phyloP scores from a whole-genome alignment of 2,888 invertebrate species.

The Pyrocoelia pectoralis region DNA sequence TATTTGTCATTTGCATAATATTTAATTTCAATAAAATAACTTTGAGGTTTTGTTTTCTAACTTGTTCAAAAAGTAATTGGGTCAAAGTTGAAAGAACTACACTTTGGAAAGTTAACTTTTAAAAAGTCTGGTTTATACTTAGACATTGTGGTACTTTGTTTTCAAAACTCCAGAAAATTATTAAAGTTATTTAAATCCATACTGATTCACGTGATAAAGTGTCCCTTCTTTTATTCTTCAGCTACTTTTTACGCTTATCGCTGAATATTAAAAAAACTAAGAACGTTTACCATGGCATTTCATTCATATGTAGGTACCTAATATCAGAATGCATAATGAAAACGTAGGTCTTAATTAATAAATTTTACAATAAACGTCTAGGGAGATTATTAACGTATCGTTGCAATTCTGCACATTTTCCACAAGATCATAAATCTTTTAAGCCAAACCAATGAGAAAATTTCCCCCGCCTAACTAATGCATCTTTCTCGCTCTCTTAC shows the following conservation, averaged over 20 bases:
- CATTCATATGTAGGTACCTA: too few species aligned
- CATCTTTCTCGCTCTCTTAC: constrained; percentile 34
- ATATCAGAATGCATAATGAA: constrained; percentile 15
- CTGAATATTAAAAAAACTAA: too few species aligned
- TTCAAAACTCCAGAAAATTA: constrained; percentile 32
- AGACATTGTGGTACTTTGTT: constrained; percentile 33
- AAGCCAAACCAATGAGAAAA: constrained; percentile 40
- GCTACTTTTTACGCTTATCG: not conserved
- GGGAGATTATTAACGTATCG: constrained; percentile 45
- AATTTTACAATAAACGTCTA: constrained; percentile 44
- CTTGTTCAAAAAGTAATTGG: constrained; percentile 40
- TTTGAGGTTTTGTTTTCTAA: constrained; percentile 32
- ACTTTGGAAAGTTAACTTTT: constrained; percentile 36
- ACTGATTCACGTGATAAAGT: too few species aligned
- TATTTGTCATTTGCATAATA: constrained; percentile 1
- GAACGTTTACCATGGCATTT: too few species aligned
- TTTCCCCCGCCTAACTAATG: constrained; percentile 33
- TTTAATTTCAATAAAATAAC: constrained; percentile 18
- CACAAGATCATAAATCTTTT: constrained; percentile 43
- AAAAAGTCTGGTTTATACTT: constrained; percentile 34
- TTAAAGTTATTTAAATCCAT: constrained; percentile 16
- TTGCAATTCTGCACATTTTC: constrained; percentile 43
- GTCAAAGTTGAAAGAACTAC: constrained; percentile 43
- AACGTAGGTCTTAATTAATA: constrained; percentile 43
- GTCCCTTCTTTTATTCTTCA: not conserved